Evolutionary conservation across 2,888 invertebrate species (phyloP).

Genomic region (Antheraea assamensis): DNA sequence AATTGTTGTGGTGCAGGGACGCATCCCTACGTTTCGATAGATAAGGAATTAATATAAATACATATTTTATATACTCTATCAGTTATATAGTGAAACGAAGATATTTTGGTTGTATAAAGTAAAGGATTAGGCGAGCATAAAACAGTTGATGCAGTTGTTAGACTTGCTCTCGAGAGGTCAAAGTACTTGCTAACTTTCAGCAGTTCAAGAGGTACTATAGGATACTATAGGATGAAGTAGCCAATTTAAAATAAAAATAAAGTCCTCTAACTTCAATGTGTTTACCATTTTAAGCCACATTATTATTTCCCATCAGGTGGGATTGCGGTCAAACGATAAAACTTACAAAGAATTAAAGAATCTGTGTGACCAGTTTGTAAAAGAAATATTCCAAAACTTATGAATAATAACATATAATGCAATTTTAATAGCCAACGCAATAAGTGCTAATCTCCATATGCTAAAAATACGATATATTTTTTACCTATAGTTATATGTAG

Average conservation of each 20-base stretch:
- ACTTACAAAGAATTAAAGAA: not conserved
- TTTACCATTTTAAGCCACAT: too few relatives aligned
- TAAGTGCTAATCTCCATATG: not conserved
- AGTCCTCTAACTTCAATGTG: too few relatives aligned
- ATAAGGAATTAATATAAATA: not conserved
- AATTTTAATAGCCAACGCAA: not conserved
- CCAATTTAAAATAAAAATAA: not conserved
- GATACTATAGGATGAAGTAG: not conserved
- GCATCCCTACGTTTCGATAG: conserved; percentile 5
- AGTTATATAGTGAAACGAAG: not conserved
- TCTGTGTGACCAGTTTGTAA: not conserved
- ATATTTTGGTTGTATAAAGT: not conserved
- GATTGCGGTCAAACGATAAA: too few relatives aligned
- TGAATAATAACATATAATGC: not conserved
- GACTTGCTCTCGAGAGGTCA: not conserved
- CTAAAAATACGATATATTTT: not conserved
- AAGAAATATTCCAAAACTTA: not conserved
- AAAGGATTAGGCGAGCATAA: not conserved
- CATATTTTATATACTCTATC: not conserved
- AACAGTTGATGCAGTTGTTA: not conserved
- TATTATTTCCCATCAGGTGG: too few relatives aligned
- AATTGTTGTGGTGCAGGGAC: conserved; percentile 50
- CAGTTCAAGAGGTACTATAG: not conserved
- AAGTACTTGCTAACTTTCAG: not conserved
- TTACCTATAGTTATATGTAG: not conserved